Conservation (phyloP, 2,113 vertebrate genomes). For the Notothenia coriiceps region DNA sequence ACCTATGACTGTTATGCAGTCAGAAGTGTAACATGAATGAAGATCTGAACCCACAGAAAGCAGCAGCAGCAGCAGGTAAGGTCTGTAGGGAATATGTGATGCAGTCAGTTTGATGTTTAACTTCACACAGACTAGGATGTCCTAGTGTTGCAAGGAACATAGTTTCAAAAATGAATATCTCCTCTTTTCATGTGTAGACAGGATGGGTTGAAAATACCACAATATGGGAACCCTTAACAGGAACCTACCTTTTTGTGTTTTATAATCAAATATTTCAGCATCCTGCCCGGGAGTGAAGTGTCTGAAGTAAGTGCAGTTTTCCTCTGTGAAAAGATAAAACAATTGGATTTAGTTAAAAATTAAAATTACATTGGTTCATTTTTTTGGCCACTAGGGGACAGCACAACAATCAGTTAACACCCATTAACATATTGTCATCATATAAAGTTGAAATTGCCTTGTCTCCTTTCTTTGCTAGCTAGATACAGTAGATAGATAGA, state of each 20-base stretch:
- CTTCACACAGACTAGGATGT: slow-evolving; percentile 26
- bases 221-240: background rate
- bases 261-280: slow-evolving; percentile 91
- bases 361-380: background rate
- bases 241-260: slow-evolving; percentile 93
- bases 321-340: slow-evolving; percentile 81
- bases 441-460: background rate
- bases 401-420: background rate
- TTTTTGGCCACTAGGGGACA: background rate
- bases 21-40: slow-evolving; percentile 34
- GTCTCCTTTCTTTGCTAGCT: background rate
- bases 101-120: slow-evolving; percentile 25
- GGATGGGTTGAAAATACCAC: background rate
- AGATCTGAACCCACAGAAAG: background rate
- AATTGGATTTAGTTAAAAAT: slow-evolving; percentile 21
- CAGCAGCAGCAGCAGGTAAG: slow-evolving; percentile 17
- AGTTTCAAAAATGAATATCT: slow-evolving; percentile 18
- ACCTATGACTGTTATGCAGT: background rate
- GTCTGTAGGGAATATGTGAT: slow-evolving; percentile 5
- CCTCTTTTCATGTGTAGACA: background rate
- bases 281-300: slow-evolving; percentile 93
- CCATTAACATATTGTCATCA: background rate
- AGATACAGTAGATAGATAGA: no score
- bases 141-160: background rate
- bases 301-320: slow-evolving; percentile 94